Conservation (phyloP, 2,113 vertebrate genomes). For the Rhinopomastus cyanomelas region DNA sequence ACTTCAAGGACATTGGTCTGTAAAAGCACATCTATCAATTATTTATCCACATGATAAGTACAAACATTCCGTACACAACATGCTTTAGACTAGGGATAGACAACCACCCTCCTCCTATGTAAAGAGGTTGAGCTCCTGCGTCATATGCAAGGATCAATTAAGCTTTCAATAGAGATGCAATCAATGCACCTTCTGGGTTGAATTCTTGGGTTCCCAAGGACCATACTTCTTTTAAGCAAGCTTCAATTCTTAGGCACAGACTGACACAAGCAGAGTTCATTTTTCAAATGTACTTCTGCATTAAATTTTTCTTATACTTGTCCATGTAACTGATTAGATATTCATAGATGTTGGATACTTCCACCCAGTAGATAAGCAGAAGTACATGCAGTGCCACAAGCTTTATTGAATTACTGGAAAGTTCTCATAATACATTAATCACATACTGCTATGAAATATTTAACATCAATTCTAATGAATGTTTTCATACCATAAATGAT, state of each 20-base stretch:
- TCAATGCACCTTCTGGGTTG: neutral
- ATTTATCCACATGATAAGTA: neutral
- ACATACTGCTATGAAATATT: constrained; percentile 10
- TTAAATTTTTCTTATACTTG: neutral
- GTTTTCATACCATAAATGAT: neutral
- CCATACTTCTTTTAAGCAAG: neutral
- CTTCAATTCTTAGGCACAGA: neutral
- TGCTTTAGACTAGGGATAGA: neutral
- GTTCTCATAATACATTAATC: constrained; percentile 16
- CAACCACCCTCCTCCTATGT: neutral
- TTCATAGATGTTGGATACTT: neutral
- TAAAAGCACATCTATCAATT: neutral
- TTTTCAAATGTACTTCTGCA: neutral
- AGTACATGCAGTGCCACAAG: neutral
- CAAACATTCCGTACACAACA: neutral
- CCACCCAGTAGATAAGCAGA: neutral
- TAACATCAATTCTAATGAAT: neutral
- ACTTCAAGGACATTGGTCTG: neutral
- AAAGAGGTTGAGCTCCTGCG: neutral
- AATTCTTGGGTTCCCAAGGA: neutral
- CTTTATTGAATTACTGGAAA: constrained; percentile 27
- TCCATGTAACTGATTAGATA: neutral
- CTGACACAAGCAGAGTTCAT: neutral
- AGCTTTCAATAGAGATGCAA: neutral
- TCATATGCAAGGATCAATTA: neutral